Evolutionary conservation across 35 echinoderm and acorn worm genomes (phyloP), one percentile per base, ranked within the genome.

Genomic region (Eucidaris tribuloides): DNA sequence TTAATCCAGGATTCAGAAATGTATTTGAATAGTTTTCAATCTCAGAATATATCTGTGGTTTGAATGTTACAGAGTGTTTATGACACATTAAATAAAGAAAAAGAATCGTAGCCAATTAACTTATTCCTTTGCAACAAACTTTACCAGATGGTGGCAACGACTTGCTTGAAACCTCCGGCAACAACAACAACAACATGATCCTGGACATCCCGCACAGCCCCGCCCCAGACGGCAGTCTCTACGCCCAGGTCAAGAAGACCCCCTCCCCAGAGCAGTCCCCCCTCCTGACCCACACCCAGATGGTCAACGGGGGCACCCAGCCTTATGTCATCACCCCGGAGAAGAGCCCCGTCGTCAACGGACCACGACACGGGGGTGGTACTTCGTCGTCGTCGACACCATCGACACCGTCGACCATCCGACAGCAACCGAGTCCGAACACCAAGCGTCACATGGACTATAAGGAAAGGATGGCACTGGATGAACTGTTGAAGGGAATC

Each of bases 221-320:
- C 20, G 91, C 86, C 38, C 83, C 96, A n/a, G 96, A 99, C 70
- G 96, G 96, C 13, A 99, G 96, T 55, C 79, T 92, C 5, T 99
- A 99, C 42, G 96, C 96, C 15, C 86, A 93, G 87, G 91, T 99
- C 70, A 78, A 93, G 76, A 99, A 99, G 43, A 81, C 84, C 0
- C 88, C 88, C 36, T 83, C 83, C 18, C 84, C 84, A 29, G 82
- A 76, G 39, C 72, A 58, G 79, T 27, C 54, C 29, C 66, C 84
- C 25, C 14, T 85, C 62, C 77, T 70, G 42, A 48, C 84, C 46
- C 23, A 24, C 43, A 4, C 46, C 18, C 2, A 43, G 22, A 39
- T 68, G 37, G 48, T 28, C 36, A 79, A 86, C 54, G 25, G 42
- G 7, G 84, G 84, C 3, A 63, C 71, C 70, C 61, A 76, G 40